Evolutionary conservation across 2,797 vertebrate genomes (phyloP).

Genomic region (Phrynocephalus forsythii): DNA sequence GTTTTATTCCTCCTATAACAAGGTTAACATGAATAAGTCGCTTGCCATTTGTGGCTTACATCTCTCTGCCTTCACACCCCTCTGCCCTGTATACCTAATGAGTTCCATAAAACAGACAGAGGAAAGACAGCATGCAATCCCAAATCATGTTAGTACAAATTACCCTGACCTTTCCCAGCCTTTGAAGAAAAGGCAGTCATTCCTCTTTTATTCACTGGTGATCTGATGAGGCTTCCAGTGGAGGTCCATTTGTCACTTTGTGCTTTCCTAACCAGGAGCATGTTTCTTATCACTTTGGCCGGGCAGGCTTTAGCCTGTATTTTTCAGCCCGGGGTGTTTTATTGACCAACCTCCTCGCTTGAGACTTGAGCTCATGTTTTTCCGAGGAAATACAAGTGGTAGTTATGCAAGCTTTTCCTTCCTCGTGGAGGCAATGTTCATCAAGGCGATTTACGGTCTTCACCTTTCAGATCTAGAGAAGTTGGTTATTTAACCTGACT

Average conservation of each 20-base stretch:
- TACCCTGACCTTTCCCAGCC: slow-evolving; percentile 29
- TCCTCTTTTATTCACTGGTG: slow-evolving; percentile 5
- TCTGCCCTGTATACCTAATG: slow-evolving; percentile 18
- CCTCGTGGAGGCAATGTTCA: slow-evolving; percentile 75
- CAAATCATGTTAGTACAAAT: slow-evolving; percentile 34
- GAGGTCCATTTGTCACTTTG: neutral
- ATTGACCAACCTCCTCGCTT: slow-evolving; percentile 69
- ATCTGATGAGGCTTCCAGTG: slow-evolving; percentile 16
- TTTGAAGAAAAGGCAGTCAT: slow-evolving; percentile 42
- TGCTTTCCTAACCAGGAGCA: slow-evolving; percentile 42
- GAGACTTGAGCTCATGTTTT: slow-evolving; percentile 74
- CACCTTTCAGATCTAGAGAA: slow-evolving; percentile 72
- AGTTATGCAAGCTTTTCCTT: slow-evolving; percentile 79
- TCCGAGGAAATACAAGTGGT: slow-evolving; percentile 75
- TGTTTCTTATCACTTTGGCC: slow-evolving; percentile 47
- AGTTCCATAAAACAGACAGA: slow-evolving; percentile 12
- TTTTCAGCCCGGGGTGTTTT: slow-evolving; percentile 70
- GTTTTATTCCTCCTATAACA: neutral
- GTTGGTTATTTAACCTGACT: slow-evolving; percentile 69
- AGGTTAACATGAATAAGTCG: no score
- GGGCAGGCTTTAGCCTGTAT: slow-evolving; percentile 61
- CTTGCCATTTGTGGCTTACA: neutral
- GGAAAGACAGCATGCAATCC: slow-evolving; percentile 35
- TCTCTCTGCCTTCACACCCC: neutral
- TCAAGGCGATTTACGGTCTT: slow-evolving; percentile 76